phyloP scores from a whole-genome alignment of 2,888 invertebrate genomes.

The Dinocampus coccinellae region DNA sequence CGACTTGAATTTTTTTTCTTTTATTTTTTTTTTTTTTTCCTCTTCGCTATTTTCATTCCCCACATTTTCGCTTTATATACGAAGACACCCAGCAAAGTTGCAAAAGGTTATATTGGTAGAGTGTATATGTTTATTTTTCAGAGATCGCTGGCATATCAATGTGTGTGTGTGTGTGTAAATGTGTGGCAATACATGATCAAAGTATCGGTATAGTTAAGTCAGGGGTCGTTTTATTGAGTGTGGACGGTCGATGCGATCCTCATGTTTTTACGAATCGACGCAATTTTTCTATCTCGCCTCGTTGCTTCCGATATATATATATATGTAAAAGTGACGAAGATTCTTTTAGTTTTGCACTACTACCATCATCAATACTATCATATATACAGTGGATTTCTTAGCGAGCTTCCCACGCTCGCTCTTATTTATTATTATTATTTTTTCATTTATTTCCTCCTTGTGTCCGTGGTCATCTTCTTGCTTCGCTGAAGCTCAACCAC shows the following conservation, averaged over 20 bases:
- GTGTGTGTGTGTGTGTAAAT: constrained; percentile 39
- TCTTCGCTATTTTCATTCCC: background rate
- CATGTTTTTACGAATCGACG: constrained; percentile 70
- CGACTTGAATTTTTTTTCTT: constrained; percentile 54
- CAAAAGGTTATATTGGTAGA: background rate
- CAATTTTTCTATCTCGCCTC: constrained; percentile 68
- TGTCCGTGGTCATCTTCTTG: constrained; percentile 43
- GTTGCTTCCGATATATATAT: constrained; percentile 55
- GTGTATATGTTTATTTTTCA: constrained; percentile 2
- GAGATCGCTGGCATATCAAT: constrained; percentile 37
- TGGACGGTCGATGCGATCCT: constrained; percentile 64
- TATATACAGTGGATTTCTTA: constrained; percentile 24
- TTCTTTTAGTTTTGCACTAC: constrained; percentile 11
- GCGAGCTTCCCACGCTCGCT: constrained; percentile 31
- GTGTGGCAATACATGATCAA: too few relatives aligned
- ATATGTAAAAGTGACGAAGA: constrained; percentile 13
- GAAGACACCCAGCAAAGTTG: background rate
- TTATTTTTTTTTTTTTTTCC: too few relatives aligned
- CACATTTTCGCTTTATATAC: background rate
- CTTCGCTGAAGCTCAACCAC: constrained; percentile 36
- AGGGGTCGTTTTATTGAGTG: constrained; percentile 65
- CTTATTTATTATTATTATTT: constrained; percentile 34
- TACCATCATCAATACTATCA: too few relatives aligned
- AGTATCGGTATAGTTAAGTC: constrained; percentile 22
- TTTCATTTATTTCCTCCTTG: constrained; percentile 22